These are phyloP conservation scores for Benthosema pterotum DNA, from an alignment of 2,797 vertebrate species.

Conservation along the genomic window DNA sequence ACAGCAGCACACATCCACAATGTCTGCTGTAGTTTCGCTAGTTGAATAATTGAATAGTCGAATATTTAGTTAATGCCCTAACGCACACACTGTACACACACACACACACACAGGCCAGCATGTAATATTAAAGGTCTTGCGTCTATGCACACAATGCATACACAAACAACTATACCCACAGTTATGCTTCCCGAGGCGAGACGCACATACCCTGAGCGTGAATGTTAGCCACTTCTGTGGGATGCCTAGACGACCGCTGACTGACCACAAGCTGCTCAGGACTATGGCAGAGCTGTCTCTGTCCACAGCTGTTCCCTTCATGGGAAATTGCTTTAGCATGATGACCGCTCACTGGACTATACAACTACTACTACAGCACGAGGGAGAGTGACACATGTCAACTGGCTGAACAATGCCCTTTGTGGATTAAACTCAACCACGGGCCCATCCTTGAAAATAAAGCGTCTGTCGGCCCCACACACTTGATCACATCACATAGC, in stretches of 20 bases:
- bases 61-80: too few species aligned
- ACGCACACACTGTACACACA: slow-evolving; percentile 2
- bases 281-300: slow-evolving; percentile 1
- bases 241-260: slow-evolving; percentile 42
- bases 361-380: slow-evolving; percentile 19
- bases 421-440: neutral
- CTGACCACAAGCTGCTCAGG: slow-evolving; percentile 27
- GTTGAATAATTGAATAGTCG: too few species aligned
- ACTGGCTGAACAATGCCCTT: neutral
- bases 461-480: too few species aligned
- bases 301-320: slow-evolving; percentile 1
- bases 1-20: too few species aligned
- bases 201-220: slow-evolving; percentile 29
- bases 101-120: neutral
- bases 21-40: too few species aligned
- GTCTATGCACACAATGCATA: neutral
- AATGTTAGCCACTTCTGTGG: slow-evolving; percentile 19
- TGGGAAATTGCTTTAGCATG: neutral
- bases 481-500: too few species aligned
- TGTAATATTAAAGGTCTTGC: too few species aligned
- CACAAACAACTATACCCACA: slow-evolving; percentile 13
- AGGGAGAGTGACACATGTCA: slow-evolving; percentile 11
- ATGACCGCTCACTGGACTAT: too few species aligned
- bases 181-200: slow-evolving; percentile 25
- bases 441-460: too few species aligned